Percentiles rank a stretch among this genome's conserved stretches.
These are phyloP conservation scores for Pelusios castaneus DNA, from an alignment of 2,113 vertebrate genomes.

Conservation along the genomic window DNA sequence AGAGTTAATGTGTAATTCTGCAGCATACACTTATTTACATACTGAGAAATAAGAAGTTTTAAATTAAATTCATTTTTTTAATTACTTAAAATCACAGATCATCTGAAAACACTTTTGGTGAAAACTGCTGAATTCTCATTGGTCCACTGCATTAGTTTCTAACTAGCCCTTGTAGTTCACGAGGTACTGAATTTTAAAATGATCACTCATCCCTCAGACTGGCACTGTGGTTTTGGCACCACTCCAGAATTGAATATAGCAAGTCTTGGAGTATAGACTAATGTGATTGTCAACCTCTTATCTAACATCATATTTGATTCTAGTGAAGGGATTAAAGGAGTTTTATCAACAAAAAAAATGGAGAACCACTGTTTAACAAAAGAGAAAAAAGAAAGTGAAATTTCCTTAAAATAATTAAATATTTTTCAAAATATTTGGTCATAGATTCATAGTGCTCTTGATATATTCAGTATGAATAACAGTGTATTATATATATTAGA, in stretches of 20 bases:
- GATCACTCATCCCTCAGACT: background rate
- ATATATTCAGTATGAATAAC: background rate
- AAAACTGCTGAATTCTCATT: background rate
- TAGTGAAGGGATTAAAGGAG: background rate
- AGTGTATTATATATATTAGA: background rate
- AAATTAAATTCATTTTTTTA: background rate
- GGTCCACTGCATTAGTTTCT: background rate
- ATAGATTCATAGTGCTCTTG: background rate
- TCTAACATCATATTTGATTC: background rate
- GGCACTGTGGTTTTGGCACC: background rate
- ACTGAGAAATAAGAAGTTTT: background rate
- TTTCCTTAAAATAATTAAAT: constrained; percentile 2
- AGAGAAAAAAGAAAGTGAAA: constrained; percentile 9
- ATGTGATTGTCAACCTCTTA: background rate
- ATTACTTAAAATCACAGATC: background rate
- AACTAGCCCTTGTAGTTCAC: background rate
- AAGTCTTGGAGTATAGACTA: background rate
- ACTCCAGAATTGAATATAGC: background rate
- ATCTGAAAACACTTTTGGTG: background rate
- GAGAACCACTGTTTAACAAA: background rate
- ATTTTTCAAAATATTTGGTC: constrained; percentile 4
- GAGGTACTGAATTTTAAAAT: background rate
- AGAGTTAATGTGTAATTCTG: background rate
- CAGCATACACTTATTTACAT: background rate
- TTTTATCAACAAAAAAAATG: background rate